Percentiles rank a stretch among this genome's conserved stretches.
These are phyloP conservation scores for Calameuta pallipes DNA, from an alignment of 2,888 invertebrate genomes.

Conservation along the genomic window DNA sequence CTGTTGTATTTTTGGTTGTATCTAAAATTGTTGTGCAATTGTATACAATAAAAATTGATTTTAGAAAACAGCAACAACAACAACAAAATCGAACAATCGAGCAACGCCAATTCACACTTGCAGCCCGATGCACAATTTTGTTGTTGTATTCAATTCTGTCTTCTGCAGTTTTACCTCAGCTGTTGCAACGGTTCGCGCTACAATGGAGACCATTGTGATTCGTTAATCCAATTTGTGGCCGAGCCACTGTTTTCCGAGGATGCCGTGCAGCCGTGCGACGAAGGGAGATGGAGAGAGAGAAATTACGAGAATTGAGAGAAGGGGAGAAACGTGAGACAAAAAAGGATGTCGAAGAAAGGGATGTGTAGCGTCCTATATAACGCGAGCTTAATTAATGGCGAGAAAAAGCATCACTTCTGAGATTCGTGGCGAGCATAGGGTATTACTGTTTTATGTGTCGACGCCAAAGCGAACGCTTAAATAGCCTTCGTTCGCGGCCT, in stretches of 20 bases:
- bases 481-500: background rate
- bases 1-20: background rate
- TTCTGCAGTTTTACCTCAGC: background rate
- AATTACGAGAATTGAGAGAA: background rate
- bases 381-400: slow-evolving; percentile 21
- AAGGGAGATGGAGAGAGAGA: background rate
- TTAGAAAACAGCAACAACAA: no score
- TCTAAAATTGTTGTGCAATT: background rate
- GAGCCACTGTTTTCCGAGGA: background rate
- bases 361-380: slow-evolving; percentile 14
- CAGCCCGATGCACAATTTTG: background rate
- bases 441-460: background rate
- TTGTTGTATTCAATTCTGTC: background rate
- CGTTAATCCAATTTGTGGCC: background rate
- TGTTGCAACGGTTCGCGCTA: background rate
- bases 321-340: background rate
- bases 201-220: background rate
- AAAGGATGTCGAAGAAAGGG: background rate
- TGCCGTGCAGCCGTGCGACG: background rate
- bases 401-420: slow-evolving; percentile 13
- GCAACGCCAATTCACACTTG: background rate
- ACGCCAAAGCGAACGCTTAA: background rate
- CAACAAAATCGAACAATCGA: background rate
- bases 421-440: slow-evolving; percentile 11
- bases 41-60: background rate